These are phyloP conservation scores for Microctenopoma lineatum DNA, from an alignment of 2,797 vertebrate genomes.

Conservation along the genomic window DNA sequence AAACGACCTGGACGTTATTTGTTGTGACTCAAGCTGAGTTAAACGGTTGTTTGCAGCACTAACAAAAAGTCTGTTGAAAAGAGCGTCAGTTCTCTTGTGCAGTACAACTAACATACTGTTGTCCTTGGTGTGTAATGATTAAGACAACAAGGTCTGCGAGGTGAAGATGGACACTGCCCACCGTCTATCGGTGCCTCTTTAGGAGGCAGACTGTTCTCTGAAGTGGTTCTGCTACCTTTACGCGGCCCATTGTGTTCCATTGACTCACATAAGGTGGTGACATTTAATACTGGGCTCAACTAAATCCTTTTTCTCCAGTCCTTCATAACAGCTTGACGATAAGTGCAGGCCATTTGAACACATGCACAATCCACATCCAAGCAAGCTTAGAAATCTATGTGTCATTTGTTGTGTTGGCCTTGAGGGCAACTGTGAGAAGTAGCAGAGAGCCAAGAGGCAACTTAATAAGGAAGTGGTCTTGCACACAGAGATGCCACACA, in stretches of 20 bases:
- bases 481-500: slow-evolving; percentile 43
- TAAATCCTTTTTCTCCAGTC: slow-evolving; percentile 15
- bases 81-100: slow-evolving; percentile 16
- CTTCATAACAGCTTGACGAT: slow-evolving; percentile 6
- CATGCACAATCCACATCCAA: slow-evolving; percentile 16
- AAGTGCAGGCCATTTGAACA: slow-evolving; percentile 33
- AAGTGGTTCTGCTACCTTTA: slow-evolving; percentile 61
- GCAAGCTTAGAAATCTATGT: neutral
- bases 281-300: slow-evolving; percentile 23
- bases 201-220: slow-evolving; percentile 55
- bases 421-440: slow-evolving; percentile 15
- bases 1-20: no score
- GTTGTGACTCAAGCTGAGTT: no score
- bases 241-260: slow-evolving; percentile 45
- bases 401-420: neutral
- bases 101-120: slow-evolving; percentile 27
- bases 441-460: slow-evolving; percentile 25
- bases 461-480: slow-evolving; percentile 49
- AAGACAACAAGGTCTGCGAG: slow-evolving; percentile 16
- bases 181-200: slow-evolving; percentile 35
- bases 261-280: slow-evolving; percentile 60
- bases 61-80: slow-evolving; percentile 27
- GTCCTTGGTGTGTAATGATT: slow-evolving; percentile 15
- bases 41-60: slow-evolving; percentile 18
- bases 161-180: slow-evolving; percentile 27